phyloP scores from a whole-genome alignment of 2,113 vertebrate genomes.

The Aviceda subcristata region DNA sequence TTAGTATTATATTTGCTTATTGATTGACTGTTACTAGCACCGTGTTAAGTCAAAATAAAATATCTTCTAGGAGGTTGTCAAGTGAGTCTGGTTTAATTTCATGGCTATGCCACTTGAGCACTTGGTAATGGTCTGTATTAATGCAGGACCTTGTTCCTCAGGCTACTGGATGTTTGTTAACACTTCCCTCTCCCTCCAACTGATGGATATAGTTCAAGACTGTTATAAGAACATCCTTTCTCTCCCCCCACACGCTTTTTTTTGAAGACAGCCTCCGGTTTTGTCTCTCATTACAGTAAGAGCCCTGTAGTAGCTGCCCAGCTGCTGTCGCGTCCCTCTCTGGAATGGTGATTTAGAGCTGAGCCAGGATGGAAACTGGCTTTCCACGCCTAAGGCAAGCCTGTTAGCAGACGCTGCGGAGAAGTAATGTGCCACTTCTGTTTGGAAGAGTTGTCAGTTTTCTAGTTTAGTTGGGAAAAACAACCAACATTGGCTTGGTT shows the following conservation, averaged over 20 bases:
- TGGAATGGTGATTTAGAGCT: slow-evolving; percentile 2
- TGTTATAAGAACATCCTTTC: neutral
- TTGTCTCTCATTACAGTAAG: neutral
- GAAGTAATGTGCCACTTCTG: neutral
- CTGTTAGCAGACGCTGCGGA: neutral
- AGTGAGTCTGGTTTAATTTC: neutral
- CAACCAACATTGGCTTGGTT: neutral
- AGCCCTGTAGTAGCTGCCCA: slow-evolving; percentile 14
- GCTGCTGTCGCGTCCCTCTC: neutral
- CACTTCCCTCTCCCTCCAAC: neutral
- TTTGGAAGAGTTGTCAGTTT: neutral
- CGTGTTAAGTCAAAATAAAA: neutral
- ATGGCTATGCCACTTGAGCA: neutral
- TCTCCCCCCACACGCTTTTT: neutral
- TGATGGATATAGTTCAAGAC: neutral
- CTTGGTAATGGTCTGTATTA: neutral
- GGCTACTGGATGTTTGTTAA: neutral
- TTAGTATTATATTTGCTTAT: neutral
- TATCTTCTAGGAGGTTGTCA: neutral
- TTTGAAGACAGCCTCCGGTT: neutral
- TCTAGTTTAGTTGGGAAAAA: neutral
- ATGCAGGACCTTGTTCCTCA: neutral
- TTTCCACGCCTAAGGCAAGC: neutral
- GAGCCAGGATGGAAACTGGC: neutral
- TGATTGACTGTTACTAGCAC: neutral